Base-by-base conservation (phyloP, 2,797 vertebrate species). In the Aplochiton taeniatus region DNA sequence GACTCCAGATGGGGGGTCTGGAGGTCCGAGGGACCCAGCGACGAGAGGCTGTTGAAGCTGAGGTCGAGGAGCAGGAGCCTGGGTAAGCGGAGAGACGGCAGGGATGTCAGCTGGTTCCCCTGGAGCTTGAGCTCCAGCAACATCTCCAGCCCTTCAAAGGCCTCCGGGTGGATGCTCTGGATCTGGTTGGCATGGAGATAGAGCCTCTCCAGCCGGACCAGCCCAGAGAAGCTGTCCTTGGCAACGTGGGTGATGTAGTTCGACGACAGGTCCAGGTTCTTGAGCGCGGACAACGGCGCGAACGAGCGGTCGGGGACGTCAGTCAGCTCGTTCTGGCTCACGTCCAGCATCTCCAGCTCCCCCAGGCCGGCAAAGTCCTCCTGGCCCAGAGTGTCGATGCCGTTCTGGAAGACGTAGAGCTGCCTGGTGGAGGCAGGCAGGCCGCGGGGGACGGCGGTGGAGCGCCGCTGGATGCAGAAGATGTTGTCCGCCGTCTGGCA, bases 121-220 rank as follows among this genome's bases (percentile, higher is more conserved):
- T 96, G 94, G 45, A 99, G 90, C 81, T 99, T 99, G 42, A 99
- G 92, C 80, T 99, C 98, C 77, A 99, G 88, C 17, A 99, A 87
- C 79, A 84, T 92, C 57, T 92, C 89, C 46, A 99, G 88, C 0
- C 91, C 88, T 4, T 93, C 86, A 0, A 99, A 99, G 63, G 96
- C 96, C 0, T 93, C 93, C 0, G 85, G 61, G 0, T 98, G 94
- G 81, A 99, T 96, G 78, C 80, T 93, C 76, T 90, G 90, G 81
- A 99, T 96, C 62, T 59, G 88, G 83, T 99, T 99, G 80, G 71
- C 88, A 72, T 94, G 90, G 61, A 99, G 93, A 86, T 99, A 99
- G 46, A 99, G 90, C 76, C 98, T 92, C 80, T 99, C 95, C 13
- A 99, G 90, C 66, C 91, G 88, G 47, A 88, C 85, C 77, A 99